Evolutionary conservation across 2,797 vertebrate species (phyloP), one percentile per base, ranked within the genome.

Genomic region (Pseudochromis fuscus): DNA sequence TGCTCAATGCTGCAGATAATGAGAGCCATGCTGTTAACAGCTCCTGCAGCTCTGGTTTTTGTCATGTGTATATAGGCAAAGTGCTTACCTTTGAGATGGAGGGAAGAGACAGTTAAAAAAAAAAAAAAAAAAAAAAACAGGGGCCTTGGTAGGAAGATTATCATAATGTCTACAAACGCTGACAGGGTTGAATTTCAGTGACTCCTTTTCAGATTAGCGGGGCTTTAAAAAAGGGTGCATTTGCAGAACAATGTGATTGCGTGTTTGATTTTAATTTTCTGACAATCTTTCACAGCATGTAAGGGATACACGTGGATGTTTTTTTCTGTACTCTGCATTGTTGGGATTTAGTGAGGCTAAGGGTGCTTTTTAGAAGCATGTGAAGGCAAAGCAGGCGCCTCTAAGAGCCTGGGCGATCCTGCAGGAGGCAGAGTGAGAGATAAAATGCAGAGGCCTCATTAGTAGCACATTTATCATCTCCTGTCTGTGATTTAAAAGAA

Each of bases 381-480:
- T 61, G 77, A 88, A 89, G 83, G 67, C 83, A 78, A 78, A 84
- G 82, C 87, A 83, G 75, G 70, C 79, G 15, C 57, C 77, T 86
- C 81, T 65, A 72, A 82, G 85, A 87, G 81, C 71, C 69, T 31
- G 51, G 84, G 84, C 72, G 48, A 87, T 89, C 86, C 90, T 91
- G 88, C 87, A 90, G 77, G 77, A 88, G 87, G 77, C 76, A 90
- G 86, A 89, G 88, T 88, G 87, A 88, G 88, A 89, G 88, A 91
- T 90, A 91, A 91, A 93, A 92, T 91, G 84, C 74, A 89, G 85
- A 89, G 90, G 89, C 89, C 93, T 94, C 93, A 94, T 95, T 95
- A 94, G 92, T 92, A 92, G 87, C 92, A 92, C 94, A 94, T 94
- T 94, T 94, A 94, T 94, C 94, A 94, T 94, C 92, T 93, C 90